Conservation (phyloP, 2,797 vertebrate species). For the Hephaestus fuliginosus region DNA sequence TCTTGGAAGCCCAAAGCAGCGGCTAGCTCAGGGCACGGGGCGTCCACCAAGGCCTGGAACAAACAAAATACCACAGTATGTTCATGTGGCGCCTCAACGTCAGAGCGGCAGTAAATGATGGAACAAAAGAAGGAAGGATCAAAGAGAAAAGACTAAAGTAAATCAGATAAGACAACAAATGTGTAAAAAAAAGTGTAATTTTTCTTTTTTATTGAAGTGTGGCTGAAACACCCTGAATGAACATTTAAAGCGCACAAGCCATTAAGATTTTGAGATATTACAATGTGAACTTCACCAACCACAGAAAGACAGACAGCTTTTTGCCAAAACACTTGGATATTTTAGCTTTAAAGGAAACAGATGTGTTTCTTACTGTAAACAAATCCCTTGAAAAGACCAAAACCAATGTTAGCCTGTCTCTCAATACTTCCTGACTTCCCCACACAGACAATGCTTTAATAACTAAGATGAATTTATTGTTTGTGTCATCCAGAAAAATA, state of each 20-base stretch:
- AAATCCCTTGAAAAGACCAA: background rate
- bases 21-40: conserved; percentile 86
- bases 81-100: background rate
- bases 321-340: background rate
- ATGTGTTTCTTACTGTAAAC: background rate
- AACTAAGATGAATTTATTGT: background rate
- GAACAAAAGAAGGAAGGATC: conserved; percentile 1
- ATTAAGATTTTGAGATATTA: background rate
- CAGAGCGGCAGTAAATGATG: background rate
- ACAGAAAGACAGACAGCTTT: background rate
- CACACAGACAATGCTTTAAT: background rate
- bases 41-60: conserved; percentile 89
- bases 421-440: background rate
- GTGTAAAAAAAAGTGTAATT: background rate
- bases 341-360: background rate
- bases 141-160: background rate
- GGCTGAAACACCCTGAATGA: background rate
- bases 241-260: background rate
- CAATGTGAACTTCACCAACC: background rate
- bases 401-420: background rate
- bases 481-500: background rate
- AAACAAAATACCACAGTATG: background rate
- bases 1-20: conserved; percentile 83
- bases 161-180: background rate
- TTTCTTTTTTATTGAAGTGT: background rate